Evolutionary conservation across 1,140 invertebrate genomes (phyloP), one percentile per base, ranked within the genome.

Genomic region (Scylla paramamosain): DNA sequence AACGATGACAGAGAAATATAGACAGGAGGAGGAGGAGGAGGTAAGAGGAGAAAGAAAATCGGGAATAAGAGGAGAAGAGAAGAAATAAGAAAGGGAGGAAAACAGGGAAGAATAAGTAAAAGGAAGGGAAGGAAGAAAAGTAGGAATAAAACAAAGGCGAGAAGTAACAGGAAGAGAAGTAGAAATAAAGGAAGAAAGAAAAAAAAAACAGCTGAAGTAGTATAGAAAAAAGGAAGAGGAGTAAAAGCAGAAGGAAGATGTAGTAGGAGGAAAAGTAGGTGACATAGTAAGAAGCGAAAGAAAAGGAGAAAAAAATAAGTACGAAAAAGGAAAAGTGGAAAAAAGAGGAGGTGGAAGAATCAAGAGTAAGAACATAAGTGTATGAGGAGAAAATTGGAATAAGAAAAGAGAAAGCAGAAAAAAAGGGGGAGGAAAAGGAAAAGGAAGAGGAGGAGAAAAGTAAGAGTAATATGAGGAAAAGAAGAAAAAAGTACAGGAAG

Each of bases 401-500:
- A 48, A 14, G 46, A 48, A 48, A 14, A 48, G 46, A 48, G 14
- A 14, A 48, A 48, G 46, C 4, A 14, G 46, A 48, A 48, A 14
- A 59, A 12, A 8, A 59, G 52, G 52, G 10, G 52, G 52, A 59
- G 16, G 52, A 59, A 8, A 8, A 59, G 52, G 16, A 59, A 8
- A 8, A 59, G 52, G 52, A 59, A 8, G 52, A 59, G 52, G 52
- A 59, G 16, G 52, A 59, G 52, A 29, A 29, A 86, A 31, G n/a
- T 4, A 86, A 59, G 12, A 59, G 10, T 59, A 59, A 59, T 4
- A 59, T 59, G 52, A 59, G 52, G 0, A 39, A 29, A 4, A 29
- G 82, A 29, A 46, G 32, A 86, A 77, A 6, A 48, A 84, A 82
- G 82, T 28, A 89, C 48, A 94, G 86, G 39, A 28, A 59, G 39